Evolutionary conservation across 1,140 invertebrate genomes (phyloP).

Genomic region (Copidosoma floridanum): DNA sequence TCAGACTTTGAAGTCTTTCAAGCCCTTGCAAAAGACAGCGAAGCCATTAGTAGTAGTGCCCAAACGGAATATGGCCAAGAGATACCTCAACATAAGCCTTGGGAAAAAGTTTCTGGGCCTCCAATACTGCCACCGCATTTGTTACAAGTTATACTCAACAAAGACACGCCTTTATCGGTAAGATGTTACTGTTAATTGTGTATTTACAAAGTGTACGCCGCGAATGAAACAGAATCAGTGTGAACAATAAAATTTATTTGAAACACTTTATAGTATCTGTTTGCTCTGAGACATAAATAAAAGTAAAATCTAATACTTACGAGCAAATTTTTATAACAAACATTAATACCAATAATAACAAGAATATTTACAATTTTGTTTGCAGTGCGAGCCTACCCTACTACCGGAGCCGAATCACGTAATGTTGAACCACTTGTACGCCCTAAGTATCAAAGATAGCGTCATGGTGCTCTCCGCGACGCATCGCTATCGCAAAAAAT

Average conservation of each 20-base stretch:
- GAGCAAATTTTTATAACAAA: neutral
- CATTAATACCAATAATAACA: neutral
- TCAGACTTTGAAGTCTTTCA: constrained; percentile 98
- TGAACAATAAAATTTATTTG: neutral
- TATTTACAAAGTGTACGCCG: too few species aligned
- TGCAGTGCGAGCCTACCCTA: constrained; percentile 94
- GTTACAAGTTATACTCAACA: constrained; percentile 97
- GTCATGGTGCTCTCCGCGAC: constrained; percentile 98
- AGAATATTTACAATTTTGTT: constrained; percentile 32
- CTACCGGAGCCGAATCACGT: constrained; percentile 99
- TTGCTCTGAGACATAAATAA: too few species aligned
- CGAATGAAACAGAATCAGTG: too few species aligned
- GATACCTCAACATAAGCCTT: constrained; percentile 84
- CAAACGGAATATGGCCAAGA: constrained; percentile 86
- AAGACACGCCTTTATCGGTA: constrained; percentile 92
- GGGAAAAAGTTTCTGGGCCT: constrained; percentile 90
- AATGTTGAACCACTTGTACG: constrained; percentile 99
- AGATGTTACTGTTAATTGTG: constrained; percentile 57
- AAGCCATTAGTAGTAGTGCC: constrained; percentile 67
- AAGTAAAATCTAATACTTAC: too few species aligned
- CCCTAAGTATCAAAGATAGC: constrained; percentile 97
- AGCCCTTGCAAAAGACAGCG: constrained; percentile 90
- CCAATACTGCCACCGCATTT: constrained; percentile 96
- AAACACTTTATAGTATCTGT: too few species aligned
- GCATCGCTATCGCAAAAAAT: constrained; percentile 97